Percentiles rank a stretch among this genome's conserved stretches.
Conservation (phyloP, 2,888 invertebrate species). For the Ethmia dodecea region DNA sequence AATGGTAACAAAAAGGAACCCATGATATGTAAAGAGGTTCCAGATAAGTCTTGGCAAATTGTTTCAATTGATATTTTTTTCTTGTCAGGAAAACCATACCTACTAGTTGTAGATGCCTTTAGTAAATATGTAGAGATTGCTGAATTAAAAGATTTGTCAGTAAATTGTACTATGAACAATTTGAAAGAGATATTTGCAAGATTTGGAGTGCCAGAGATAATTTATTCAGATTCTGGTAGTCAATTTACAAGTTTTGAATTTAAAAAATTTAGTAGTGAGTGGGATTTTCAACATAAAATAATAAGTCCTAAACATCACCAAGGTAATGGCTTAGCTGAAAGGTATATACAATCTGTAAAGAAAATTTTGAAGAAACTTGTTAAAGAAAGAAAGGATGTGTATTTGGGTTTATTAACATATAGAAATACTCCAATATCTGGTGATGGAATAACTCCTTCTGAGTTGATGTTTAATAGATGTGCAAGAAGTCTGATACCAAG, state of each 20-base stretch:
- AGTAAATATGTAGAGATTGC: constrained; percentile 8
- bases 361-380: no score
- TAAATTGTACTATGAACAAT: neutral
- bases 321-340: no score
- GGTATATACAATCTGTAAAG: no score
- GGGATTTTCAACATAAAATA: neutral
- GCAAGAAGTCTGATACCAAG: no score
- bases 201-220: constrained; percentile 1
- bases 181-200: constrained; percentile 3
- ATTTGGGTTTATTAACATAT: no score
- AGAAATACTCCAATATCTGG: no score
- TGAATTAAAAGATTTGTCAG: neutral
- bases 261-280: neutral
- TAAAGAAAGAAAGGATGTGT: no score
- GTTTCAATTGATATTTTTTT: constrained; percentile 5
- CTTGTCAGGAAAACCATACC: neutral
- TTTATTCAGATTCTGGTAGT: constrained; percentile 2
- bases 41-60: constrained; percentile 4
- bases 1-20: neutral
- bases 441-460: no score
- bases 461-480: no score
- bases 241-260: constrained; percentile 3
- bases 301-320: neutral
- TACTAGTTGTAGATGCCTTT: constrained; percentile 5
- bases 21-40: neutral